Evolutionary conservation across 2,113 vertebrate genomes (phyloP).

Genomic region (Eptatretus burgeri): DNA sequence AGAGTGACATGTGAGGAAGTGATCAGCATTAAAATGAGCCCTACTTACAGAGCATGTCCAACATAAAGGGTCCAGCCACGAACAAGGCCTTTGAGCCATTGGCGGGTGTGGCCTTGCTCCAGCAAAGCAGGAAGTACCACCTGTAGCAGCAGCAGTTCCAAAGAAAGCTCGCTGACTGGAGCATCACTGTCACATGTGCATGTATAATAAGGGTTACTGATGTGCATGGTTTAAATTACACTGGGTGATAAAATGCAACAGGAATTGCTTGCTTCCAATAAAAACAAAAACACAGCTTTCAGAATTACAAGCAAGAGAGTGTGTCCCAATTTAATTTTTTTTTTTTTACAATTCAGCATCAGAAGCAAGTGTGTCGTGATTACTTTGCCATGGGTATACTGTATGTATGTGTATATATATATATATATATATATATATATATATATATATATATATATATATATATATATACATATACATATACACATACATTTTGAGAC

Average conservation of each 20-base stretch:
- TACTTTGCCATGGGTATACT: too few relatives aligned
- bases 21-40: background rate
- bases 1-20: too few relatives aligned
- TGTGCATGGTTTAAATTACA: background rate
- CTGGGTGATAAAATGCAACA: background rate
- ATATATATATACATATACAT: too few relatives aligned
- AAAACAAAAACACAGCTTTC: background rate
- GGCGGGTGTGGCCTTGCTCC: slow-evolving; percentile 82
- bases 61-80: slow-evolving; percentile 83
- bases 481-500: too few relatives aligned
- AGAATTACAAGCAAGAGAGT: background rate
- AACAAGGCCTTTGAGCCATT: slow-evolving; percentile 93
- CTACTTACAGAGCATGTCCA: slow-evolving; percentile 64
- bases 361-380: too few relatives aligned
- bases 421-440: too few relatives aligned
- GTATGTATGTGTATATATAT: too few relatives aligned
- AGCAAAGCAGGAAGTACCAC: slow-evolving; percentile 89
- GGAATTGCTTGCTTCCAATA: background rate
- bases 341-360: too few relatives aligned
- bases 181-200: slow-evolving; percentile 36
- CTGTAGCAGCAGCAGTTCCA: slow-evolving; percentile 79
- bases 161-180: slow-evolving; percentile 78
- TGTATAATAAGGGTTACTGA: slow-evolving; percentile 7
- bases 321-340: background rate
- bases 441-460: too few relatives aligned